Evolutionary conservation across 2,888 invertebrate species (phyloP), one percentile per base, ranked within the genome.

Genomic region (Oeneis ivallda): DNA sequence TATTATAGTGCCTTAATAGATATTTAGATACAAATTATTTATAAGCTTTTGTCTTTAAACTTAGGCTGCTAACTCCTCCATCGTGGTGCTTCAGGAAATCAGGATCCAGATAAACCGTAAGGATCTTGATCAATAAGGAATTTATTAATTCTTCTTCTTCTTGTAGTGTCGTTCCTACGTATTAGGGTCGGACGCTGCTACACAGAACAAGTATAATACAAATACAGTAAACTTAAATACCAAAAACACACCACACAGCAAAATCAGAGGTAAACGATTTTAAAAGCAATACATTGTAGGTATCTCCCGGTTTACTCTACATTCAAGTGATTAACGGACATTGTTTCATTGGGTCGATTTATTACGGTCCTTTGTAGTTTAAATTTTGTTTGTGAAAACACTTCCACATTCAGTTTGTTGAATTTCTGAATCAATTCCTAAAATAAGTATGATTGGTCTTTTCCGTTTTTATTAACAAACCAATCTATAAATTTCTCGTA

Each of bases 391-490:
- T 67, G 54, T 39, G 53, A 52, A 60, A 67, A 62, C 49, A 47
- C 54, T 41, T 49, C 50, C 50, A 41, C 57, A 50, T 59, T 34
- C 47, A 13, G 47, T 8, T 50, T 39, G 17, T 37, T 19, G 19
- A 50, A 19, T 60, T 34, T 15, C 45, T 58, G n/a, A 34, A 19
- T 26, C 34, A 17, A 54, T 54, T 54, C 9, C 37, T 54, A 13
- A 53, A 53, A 75, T 70, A 79, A 75, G 50, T 13, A 9, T 41
- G n/a, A 19, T 57, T 43, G 13, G 17, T 43, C 26, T 26, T 26
- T 26, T 26, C 5, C 26, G 26, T 26, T 26, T 26, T 26, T 26
- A 26, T 26, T 26, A 26, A 26, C n/a, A 45, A 45, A 45, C n/a
- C 7, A 15, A 45, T 7, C 45, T 6, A 15, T 45, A 8, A 6